These are phyloP conservation scores for Etheostoma cragini DNA, from an alignment of 2,113 vertebrate genomes.

Conservation along the genomic window DNA sequence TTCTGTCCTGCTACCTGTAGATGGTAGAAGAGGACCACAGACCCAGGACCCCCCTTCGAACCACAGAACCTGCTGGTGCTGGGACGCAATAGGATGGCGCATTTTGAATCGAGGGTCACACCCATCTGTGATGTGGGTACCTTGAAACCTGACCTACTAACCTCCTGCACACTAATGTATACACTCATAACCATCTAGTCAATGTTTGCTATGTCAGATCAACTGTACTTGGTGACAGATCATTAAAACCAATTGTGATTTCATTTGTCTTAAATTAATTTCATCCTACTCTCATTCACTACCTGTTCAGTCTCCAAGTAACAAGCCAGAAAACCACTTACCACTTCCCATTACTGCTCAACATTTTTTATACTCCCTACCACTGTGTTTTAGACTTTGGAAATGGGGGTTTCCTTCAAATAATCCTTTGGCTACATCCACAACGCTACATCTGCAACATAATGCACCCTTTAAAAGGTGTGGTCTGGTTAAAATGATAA, in stretches of 20 bases:
- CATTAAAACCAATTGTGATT: constrained; percentile 60
- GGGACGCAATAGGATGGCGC: not conserved
- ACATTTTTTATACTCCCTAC: not conserved
- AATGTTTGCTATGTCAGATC: constrained; percentile 23
- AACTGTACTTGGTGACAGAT: constrained; percentile 57
- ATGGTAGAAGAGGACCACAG: constrained; percentile 31
- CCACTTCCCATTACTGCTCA: not conserved
- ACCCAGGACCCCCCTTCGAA: not conserved
- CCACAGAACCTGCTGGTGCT: not conserved
- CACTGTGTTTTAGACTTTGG: not conserved
- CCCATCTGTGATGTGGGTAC: constrained; percentile 10
- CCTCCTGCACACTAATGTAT: not conserved
- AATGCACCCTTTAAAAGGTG: not conserved
- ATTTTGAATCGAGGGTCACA: not conserved
- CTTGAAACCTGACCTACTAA: constrained; percentile 17
- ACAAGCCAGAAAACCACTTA: not conserved
- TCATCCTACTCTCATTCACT: not conserved
- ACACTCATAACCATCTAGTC: not conserved
- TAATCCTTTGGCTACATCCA: not conserved
- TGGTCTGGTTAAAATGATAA: not conserved
- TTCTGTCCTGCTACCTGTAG: constrained; percentile 40
- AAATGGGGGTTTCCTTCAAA: not conserved
- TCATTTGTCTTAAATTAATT: not conserved
- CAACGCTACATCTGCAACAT: not conserved
- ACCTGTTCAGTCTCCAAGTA: not conserved